These are phyloP conservation scores for Sinocyclocheilus maitianheensis DNA, from an alignment of 2,113 vertebrate genomes.

Conservation along the genomic window DNA sequence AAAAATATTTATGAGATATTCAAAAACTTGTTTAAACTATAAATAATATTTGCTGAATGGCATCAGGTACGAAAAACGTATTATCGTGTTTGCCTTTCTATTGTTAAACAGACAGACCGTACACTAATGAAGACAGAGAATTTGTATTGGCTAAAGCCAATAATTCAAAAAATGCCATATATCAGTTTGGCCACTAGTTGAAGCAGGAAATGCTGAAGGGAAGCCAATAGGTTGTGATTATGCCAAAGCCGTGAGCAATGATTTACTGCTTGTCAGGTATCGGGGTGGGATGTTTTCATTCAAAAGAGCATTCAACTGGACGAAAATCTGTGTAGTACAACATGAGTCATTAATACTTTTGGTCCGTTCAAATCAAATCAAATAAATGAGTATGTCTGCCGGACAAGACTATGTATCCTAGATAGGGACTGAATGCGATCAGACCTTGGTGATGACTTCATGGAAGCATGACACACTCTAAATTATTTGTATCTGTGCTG, in stretches of 20 bases:
- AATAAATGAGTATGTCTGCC: neutral
- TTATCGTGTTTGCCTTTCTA: too few species aligned
- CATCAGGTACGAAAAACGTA: too few species aligned
- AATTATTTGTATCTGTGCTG: neutral
- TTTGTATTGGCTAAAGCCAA: too few species aligned
- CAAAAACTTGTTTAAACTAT: too few species aligned
- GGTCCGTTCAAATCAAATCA: neutral
- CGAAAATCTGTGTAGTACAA: too few species aligned
- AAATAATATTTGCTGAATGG: too few species aligned
- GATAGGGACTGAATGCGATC: neutral
- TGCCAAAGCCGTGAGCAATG: neutral
- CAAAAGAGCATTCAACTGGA: neutral
- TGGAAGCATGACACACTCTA: constrained; percentile 24
- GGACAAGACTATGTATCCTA: neutral
- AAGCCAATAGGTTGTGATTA: neutral
- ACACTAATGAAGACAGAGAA: too few species aligned
- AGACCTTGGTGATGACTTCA: neutral
- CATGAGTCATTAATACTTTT: neutral
- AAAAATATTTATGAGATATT: too few species aligned
- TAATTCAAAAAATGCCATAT: too few species aligned
- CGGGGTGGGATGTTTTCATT: neutral
- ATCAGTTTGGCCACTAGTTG: neutral
- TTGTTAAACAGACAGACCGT: too few species aligned
- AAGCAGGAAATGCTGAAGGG: neutral
- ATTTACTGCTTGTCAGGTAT: neutral